These are phyloP conservation scores for Amphimallon solstitiale DNA, from an alignment of 2,888 invertebrate genomes.

Conservation along the genomic window DNA sequence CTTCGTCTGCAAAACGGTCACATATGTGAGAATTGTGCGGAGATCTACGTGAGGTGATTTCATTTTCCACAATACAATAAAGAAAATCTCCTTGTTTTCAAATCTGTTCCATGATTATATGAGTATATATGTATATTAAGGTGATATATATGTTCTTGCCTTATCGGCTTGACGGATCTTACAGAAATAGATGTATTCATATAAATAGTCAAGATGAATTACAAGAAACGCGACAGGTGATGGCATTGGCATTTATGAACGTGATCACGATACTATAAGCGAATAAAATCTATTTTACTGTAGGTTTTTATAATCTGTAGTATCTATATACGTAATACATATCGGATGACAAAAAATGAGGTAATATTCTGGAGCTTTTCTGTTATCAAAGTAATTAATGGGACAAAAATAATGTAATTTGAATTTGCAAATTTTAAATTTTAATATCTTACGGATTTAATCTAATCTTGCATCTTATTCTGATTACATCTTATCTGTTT, in stretches of 20 bases:
- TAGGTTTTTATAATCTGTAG: not conserved
- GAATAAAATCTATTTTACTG: slow-evolving; percentile 1
- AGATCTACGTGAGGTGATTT: slow-evolving; percentile 9
- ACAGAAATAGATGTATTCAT: slow-evolving; percentile 6
- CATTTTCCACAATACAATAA: not conserved
- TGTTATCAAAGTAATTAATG: too few species aligned
- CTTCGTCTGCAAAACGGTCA: too few species aligned
- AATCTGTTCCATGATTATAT: slow-evolving; percentile 5
- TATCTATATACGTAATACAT: too few species aligned
- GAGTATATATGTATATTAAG: not conserved
- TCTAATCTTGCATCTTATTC: too few species aligned
- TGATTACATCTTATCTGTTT: too few species aligned
- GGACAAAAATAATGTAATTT: too few species aligned
- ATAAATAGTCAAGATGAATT: slow-evolving; percentile 29
- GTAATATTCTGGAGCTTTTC: too few species aligned
- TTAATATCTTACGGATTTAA: too few species aligned
- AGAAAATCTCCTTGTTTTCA: not conserved
- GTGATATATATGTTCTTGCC: too few species aligned
- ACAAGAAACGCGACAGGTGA: slow-evolving; percentile 40
- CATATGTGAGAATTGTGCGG: too few species aligned
- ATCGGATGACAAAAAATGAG: too few species aligned
- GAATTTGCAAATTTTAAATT: too few species aligned
- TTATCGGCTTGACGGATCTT: slow-evolving; percentile 26
- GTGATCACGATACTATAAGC: slow-evolving; percentile 37
- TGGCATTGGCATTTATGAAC: slow-evolving; percentile 44